A percentile compares a stretch with the other conserved stretches of the same genome.
These are phyloP conservation scores for Caenorhabditis virilis DNA, from an alignment of 2,888 invertebrate genomes.

Conservation along the genomic window DNA sequence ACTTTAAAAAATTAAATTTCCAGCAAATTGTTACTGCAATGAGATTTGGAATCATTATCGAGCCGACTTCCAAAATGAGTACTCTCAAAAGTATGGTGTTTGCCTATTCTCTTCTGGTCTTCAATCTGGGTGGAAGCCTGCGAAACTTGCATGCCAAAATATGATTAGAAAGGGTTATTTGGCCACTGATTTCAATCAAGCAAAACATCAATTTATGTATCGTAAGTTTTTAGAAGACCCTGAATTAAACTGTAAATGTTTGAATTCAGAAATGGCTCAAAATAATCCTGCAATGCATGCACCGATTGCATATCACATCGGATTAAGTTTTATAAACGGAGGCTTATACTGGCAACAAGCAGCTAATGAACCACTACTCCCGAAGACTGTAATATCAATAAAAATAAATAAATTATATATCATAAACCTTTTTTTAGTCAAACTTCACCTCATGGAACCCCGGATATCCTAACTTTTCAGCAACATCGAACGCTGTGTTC, in stretches of 20 bases:
- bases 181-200: conserved; percentile 11
- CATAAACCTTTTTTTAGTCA: no score
- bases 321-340: conserved; percentile 6
- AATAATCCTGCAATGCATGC: neutral
- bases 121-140: conserved; percentile 17
- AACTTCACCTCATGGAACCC: no score
- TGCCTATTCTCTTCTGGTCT: conserved; percentile 12
- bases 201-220: conserved; percentile 17
- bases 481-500: no score
- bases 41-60: conserved; percentile 21
- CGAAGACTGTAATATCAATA: neutral
- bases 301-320: conserved; percentile 22
- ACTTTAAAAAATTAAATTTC: neutral
- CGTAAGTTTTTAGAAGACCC: neutral
- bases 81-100: conserved; percentile 20
- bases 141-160: conserved; percentile 16
- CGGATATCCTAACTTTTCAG: no score
- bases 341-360: conserved; percentile 18
- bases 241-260: no score
- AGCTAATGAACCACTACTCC: neutral
- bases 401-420: no score
- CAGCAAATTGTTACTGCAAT: conserved; percentile 37
- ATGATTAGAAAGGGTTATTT: conserved; percentile 7
- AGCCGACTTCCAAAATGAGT: conserved; percentile 2
- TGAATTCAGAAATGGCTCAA: neutral